These are phyloP conservation scores for Eumacrocentrus americanus DNA, from an alignment of 2,888 invertebrate genomes.

Conservation along the genomic window DNA sequence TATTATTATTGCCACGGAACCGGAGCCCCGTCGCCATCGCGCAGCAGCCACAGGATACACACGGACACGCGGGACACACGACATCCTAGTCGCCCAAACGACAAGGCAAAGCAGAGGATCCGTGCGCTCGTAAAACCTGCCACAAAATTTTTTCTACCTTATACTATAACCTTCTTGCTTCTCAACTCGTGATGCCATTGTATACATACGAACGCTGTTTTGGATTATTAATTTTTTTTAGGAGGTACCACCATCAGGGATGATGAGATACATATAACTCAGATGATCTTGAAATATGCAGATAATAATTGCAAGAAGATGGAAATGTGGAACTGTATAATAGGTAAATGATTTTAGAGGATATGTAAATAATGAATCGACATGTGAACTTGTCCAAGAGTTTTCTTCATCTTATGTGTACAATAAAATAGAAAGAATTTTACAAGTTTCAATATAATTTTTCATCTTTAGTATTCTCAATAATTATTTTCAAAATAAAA, in stretches of 20 bases:
- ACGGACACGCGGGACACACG: constrained; percentile 3
- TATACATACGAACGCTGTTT: not conserved
- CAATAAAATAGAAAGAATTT: no score
- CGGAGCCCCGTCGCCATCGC: not conserved
- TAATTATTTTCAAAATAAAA: no score
- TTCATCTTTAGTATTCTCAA: no score
- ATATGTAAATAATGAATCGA: no score
- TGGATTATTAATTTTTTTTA: not conserved
- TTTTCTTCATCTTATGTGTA: no score
- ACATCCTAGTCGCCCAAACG: constrained; percentile 4
- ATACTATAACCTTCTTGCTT: not conserved
- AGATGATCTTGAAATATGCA: constrained; percentile 13
- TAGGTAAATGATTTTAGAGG: no score
- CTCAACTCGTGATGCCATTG: not conserved
- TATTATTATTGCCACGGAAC: constrained; percentile 36
- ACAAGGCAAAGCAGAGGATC: constrained; percentile 18
- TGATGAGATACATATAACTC: not conserved
- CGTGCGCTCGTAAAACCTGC: constrained; percentile 14
- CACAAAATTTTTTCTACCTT: not conserved
- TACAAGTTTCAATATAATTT: no score
- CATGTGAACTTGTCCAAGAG: no score
- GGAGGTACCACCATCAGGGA: not conserved
- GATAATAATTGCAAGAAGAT: constrained; percentile 14
- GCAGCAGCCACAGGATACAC: not conserved
- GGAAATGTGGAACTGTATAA: no score